Percentiles rank a stretch among this genome's conserved stretches.
Conservation (phyloP, 2,888 invertebrate genomes). For the Drosophila longiperda region DNA sequence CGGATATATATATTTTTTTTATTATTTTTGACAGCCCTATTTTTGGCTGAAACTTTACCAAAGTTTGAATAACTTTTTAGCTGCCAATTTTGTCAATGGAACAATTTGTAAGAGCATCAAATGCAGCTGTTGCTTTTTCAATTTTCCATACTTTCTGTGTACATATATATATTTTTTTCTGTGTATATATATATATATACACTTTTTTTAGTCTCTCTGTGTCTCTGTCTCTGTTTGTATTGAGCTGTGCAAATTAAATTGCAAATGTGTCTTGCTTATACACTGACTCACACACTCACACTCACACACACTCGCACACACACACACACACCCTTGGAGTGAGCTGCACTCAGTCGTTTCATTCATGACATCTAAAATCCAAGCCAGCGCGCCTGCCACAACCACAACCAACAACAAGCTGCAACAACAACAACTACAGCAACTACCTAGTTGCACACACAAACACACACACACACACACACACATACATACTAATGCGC, state of each 20-base stretch:
- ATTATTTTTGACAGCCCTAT: neutral
- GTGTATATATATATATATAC: too few relatives aligned
- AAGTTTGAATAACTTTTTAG: neutral
- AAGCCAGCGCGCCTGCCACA: conserved; percentile 48
- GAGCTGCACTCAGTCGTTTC: conserved; percentile 36
- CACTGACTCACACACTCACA: conserved; percentile 11
- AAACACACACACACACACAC: conserved; percentile 13
- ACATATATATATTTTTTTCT: too few relatives aligned
- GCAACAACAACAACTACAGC: conserved; percentile 22
- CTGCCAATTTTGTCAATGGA: neutral
- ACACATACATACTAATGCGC: conserved; percentile 1
- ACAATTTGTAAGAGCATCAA: conserved; percentile 8
- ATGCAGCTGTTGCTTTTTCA: neutral
- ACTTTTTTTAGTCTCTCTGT: conserved; percentile 8
- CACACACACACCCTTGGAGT: neutral
- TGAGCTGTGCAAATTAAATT: conserved; percentile 70
- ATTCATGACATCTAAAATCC: conserved; percentile 49
- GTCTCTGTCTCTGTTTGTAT: conserved; percentile 48
- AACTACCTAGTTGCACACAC: conserved; percentile 21
- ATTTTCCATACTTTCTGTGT: neutral
- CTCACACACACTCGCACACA: conserved; percentile 9
- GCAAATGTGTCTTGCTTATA: conserved; percentile 50
- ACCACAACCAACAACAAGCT: conserved; percentile 33
- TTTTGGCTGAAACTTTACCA: neutral
- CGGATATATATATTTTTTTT: neutral